Base-by-base conservation (phyloP, 2,888 invertebrate genomes). In the Eugnorisma glareosa region DNA sequence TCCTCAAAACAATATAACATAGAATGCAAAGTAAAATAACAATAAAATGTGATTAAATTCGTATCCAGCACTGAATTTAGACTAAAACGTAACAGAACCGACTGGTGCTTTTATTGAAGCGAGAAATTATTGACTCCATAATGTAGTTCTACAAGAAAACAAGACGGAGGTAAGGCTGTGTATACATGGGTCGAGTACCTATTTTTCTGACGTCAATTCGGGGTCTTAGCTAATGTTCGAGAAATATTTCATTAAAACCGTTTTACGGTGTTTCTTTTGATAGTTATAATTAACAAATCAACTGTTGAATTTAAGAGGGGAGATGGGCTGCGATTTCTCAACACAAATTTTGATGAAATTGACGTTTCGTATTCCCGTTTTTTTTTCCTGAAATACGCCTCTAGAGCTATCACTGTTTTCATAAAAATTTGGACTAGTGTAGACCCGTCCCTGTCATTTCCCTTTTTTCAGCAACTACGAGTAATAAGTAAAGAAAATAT, bases 111-210 rank as follows among this genome's bases (percentile, higher is more conserved):
- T 83, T 89, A 90, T 89, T 63, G 77, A 82, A 80, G 24, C 67
- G 80, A 79, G 81, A 83, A 83, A 79, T 83, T 79, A 67, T 79
- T 75, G 84, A 84, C 85, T 84, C 57, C 45, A 54, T 83, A 74
- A 73, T 77, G 71, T 79, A 66, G 87, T 77, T 91, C 89, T 88
- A 90, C 85, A 87, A 81, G 79, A 91, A 93, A 93, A 93, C 93
- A 89, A 93, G 92, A 90, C 89, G 63, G 61, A 69, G 37, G 11
- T 93, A 90, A 93, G 81, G 93, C 31, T 43, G 77, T 57, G 88
- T 91, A 70, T 90, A 93, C 87, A 74, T 1, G 6, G 2, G 37
- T 28, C 0, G 0, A 15, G 51, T 51, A n/a, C n/a, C n/a, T n/a
- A 63, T 40, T 80, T 54, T 18, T 15, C 4, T 35, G 5, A 63